phyloP scores from a whole-genome alignment of 2,797 vertebrate species.

The Esox lucius region DNA sequence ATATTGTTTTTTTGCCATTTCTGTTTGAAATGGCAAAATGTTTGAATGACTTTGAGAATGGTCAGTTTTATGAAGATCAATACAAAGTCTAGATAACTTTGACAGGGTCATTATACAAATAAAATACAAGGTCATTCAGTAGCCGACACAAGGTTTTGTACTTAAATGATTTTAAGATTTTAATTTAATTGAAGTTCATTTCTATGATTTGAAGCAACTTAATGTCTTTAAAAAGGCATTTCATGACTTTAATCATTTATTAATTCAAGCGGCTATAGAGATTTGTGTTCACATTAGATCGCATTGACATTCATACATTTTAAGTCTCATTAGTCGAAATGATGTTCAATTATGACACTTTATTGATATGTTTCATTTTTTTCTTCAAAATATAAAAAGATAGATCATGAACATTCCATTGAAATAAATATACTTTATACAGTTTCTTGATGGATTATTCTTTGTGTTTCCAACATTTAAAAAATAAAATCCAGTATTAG shows the following conservation, averaged over 20 bases:
- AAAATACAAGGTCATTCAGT: slow-evolving; percentile 12
- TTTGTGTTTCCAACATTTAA: slow-evolving; percentile 73
- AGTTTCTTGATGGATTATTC: slow-evolving; percentile 71
- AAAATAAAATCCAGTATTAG: slow-evolving; percentile 75
- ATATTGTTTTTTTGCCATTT: not conserved
- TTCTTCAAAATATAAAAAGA: slow-evolving; percentile 80
- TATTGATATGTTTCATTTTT: slow-evolving; percentile 79
- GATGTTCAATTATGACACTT: slow-evolving; percentile 75
- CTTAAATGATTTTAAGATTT: slow-evolving; percentile 54
- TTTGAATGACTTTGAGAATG: not conserved
- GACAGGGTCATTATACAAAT: slow-evolving; percentile 12
- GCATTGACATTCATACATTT: slow-evolving; percentile 77
- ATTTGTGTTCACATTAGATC: slow-evolving; percentile 71
- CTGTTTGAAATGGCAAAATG: not conserved
- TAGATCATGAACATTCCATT: slow-evolving; percentile 79
- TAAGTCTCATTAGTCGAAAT: slow-evolving; percentile 78
- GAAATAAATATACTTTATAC: slow-evolving; percentile 81
- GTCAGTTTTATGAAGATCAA: slow-evolving; percentile 22
- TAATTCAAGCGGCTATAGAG: slow-evolving; percentile 76
- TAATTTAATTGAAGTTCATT: slow-evolving; percentile 73
- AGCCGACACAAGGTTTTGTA: slow-evolving; percentile 51
- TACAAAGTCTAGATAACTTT: not conserved
- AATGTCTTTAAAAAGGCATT: slow-evolving; percentile 72
- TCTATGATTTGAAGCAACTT: slow-evolving; percentile 71
- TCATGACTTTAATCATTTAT: slow-evolving; percentile 66